These are phyloP conservation scores for Lasiurus cinereus DNA, from an alignment of 2,113 vertebrate genomes.

Conservation along the genomic window DNA sequence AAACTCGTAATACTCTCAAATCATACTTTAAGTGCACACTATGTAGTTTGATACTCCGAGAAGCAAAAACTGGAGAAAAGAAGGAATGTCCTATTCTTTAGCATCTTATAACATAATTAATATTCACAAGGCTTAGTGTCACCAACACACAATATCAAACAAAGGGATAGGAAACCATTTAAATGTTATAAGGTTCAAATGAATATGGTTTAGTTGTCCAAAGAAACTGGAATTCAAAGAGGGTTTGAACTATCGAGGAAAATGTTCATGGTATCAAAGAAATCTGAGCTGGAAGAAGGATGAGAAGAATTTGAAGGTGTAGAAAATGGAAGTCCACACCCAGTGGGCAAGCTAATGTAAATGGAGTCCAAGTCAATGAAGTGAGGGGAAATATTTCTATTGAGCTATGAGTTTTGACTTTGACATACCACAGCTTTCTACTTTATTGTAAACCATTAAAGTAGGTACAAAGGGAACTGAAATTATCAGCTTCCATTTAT, in stretches of 20 bases:
- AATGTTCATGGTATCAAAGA: background rate
- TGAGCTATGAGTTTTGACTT: background rate
- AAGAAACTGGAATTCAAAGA: background rate
- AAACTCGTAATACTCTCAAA: background rate
- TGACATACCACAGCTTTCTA: background rate
- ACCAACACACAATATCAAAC: background rate
- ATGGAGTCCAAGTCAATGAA: background rate
- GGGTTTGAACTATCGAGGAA: background rate
- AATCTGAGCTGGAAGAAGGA: background rate
- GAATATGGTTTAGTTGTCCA: background rate
- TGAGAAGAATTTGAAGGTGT: background rate
- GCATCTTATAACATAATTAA: background rate
- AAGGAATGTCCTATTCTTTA: background rate
- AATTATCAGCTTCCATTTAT: background rate
- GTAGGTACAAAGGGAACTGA: background rate
- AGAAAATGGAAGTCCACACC: background rate
- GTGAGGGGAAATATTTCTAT: background rate
- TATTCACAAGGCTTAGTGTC: background rate
- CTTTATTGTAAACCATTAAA: constrained; percentile 31
- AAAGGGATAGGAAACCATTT: background rate
- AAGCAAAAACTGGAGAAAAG: background rate
- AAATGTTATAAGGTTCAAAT: background rate
- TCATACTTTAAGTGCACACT: background rate
- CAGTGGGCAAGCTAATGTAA: background rate
- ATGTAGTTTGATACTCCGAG: background rate